These are phyloP conservation scores for Stenchaetothrips biformis DNA, from an alignment of 2,888 invertebrate species.

Conservation along the genomic window DNA sequence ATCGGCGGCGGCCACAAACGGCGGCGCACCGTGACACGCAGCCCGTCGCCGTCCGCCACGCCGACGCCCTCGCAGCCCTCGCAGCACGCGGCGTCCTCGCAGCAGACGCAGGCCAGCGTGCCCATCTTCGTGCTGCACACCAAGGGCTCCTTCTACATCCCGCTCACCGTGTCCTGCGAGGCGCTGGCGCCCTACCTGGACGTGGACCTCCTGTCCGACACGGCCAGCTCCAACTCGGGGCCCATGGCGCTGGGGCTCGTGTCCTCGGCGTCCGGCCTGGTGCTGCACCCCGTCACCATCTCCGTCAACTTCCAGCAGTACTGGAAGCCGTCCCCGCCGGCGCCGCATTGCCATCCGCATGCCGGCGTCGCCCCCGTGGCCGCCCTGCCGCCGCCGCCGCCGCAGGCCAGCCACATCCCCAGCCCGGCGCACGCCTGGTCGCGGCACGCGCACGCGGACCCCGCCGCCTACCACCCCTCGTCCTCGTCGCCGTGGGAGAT, in stretches of 20 bases:
- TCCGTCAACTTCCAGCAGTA: slow-evolving; percentile 68
- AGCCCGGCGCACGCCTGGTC: not conserved
- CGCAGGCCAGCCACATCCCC: not conserved
- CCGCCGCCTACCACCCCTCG: not conserved
- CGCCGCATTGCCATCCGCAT: not conserved
- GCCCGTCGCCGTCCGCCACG: slow-evolving; percentile 19
- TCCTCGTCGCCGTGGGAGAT: not conserved
- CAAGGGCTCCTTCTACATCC: slow-evolving; percentile 84
- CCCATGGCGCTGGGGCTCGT: not conserved
- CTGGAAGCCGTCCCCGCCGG: slow-evolving; percentile 18
- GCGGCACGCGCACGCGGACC: not conserved
- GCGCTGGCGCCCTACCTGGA: slow-evolving; percentile 62
- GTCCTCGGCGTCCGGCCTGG: slow-evolving; percentile 47
- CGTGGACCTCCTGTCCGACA: slow-evolving; percentile 41
- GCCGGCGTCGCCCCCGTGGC: not conserved
- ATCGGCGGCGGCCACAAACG: slow-evolving; percentile 1
- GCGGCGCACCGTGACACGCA: slow-evolving; percentile 26
- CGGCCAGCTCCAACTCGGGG: slow-evolving; percentile 47
- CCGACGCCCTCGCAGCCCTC: slow-evolving; percentile 14
- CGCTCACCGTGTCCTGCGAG: slow-evolving; percentile 72
- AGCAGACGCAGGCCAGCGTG: slow-evolving; percentile 49
- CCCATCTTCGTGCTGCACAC: slow-evolving; percentile 88
- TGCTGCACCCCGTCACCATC: slow-evolving; percentile 82
- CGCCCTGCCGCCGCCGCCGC: not conserved
- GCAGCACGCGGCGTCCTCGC: slow-evolving; percentile 27